A percentile compares a stretch with the other conserved stretches of the same genome.
Evolutionary conservation across 92 coral and sea anemone species (phyloP).

Genomic region (Plumapathes pennacea): DNA sequence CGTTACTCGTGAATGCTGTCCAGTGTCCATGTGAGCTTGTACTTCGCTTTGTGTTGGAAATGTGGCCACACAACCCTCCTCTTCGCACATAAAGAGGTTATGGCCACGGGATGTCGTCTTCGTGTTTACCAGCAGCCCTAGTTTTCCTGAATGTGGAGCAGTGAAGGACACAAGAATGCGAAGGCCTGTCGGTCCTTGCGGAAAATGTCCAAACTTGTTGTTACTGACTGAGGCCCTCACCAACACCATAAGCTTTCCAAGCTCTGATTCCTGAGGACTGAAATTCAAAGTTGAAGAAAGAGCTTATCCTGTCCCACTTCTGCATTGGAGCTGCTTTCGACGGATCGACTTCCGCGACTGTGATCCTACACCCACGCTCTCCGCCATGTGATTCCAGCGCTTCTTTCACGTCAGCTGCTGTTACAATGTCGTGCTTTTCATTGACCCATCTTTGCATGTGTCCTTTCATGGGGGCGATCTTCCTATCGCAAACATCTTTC

Average conservation of each 20-base stretch:
- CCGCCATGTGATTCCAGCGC: slow-evolving; percentile 59
- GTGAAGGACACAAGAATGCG: slow-evolving; percentile 8
- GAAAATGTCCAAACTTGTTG: neutral
- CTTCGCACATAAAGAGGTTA: slow-evolving; percentile 9
- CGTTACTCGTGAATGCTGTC: slow-evolving; percentile 20
- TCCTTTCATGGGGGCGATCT: slow-evolving; percentile 57
- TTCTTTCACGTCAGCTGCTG: slow-evolving; percentile 47
- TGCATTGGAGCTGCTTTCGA: slow-evolving; percentile 2
- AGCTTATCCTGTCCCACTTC: slow-evolving; percentile 4
- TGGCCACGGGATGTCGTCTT: neutral
- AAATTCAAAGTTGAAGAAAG: slow-evolving; percentile 21
- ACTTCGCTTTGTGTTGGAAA: slow-evolving; percentile 13
- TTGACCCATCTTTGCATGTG: slow-evolving; percentile 60
- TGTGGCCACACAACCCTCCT: slow-evolving; percentile 23
- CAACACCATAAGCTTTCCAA: slow-evolving; percentile 12
- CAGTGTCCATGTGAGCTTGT: slow-evolving; percentile 30
- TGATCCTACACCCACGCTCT: slow-evolving; percentile 24
- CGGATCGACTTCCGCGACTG: slow-evolving; percentile 33
- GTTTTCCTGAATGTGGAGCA: neutral
- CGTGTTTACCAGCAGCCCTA: slow-evolving; percentile 5
- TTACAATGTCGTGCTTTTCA: slow-evolving; percentile 36
- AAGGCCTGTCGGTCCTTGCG: slow-evolving; percentile 22
- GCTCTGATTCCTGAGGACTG: slow-evolving; percentile 10
- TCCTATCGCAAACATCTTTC: slow-evolving; percentile 63
- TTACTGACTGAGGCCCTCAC: slow-evolving; percentile 13